A percentile compares a stretch with the other conserved stretches of the same genome.
Evolutionary conservation across 2,113 vertebrate species (phyloP).

Genomic region (Okapia johnstoni): DNA sequence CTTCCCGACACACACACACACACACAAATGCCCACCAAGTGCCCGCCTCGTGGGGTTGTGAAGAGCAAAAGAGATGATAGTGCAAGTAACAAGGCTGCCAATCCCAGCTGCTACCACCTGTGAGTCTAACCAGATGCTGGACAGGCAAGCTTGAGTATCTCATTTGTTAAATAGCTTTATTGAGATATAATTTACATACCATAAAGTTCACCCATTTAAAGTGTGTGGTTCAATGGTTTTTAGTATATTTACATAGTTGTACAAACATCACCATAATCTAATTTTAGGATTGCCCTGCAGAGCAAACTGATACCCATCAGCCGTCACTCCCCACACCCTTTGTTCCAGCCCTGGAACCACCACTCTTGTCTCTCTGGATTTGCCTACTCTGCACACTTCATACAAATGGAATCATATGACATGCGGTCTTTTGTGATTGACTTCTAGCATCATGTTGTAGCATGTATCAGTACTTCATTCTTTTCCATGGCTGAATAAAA

Average conservation of each 20-base stretch:
- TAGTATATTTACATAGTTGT: not conserved
- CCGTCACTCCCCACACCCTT: fast-evolving
- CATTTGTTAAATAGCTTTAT: not conserved
- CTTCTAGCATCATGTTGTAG: not conserved
- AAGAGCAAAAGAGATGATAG: fast-evolving
- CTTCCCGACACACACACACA: not conserved
- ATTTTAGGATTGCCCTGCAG: not conserved
- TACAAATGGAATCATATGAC: fast-evolving
- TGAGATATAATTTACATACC: not conserved
- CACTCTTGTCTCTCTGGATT: fast-evolving
- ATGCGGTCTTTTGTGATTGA: fast-evolving
- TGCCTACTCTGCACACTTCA: not conserved
- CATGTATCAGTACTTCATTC: fast-evolving
- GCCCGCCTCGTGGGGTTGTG: not conserved
- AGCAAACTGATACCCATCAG: not conserved
- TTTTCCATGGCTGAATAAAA: not conserved
- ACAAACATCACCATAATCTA: not conserved
- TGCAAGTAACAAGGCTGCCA: fast-evolving
- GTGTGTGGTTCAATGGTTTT: not conserved
- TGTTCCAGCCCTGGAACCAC: no score
- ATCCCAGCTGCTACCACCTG: fast-evolving
- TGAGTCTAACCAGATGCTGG: fast-evolving
- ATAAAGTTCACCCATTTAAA: not conserved
- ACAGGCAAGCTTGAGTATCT: not conserved
- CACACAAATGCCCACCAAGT: not conserved